These are phyloP conservation scores for Meloidogyne chitwoodi DNA, from an alignment of 1,140 invertebrate species.

Conservation along the genomic window DNA sequence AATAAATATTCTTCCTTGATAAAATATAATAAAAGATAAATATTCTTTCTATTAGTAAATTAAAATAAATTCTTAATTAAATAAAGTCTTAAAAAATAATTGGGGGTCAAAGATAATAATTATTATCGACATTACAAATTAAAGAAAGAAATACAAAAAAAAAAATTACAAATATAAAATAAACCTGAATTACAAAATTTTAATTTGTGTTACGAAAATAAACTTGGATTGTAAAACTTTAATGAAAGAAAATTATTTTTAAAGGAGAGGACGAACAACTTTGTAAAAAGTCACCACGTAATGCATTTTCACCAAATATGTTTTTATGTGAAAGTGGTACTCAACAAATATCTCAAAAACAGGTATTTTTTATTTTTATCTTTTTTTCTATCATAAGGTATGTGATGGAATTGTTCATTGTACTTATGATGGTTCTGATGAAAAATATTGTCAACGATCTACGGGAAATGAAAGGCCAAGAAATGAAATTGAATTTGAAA, in stretches of 20 bases:
- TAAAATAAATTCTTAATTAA: no score
- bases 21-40: no score
- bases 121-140: no score
- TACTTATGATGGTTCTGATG: constrained; percentile 71
- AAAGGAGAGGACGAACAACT: constrained; percentile 52
- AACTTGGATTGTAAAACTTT: not conserved
- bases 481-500: not conserved
- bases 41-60: no score
- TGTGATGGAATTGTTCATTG: constrained; percentile 75
- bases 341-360: constrained; percentile 67
- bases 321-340: constrained; percentile 32
- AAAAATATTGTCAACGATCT: constrained; percentile 61
- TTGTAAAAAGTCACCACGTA: constrained; percentile 37
- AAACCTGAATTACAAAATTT: not conserved
- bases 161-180: no score
- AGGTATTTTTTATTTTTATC: no score
- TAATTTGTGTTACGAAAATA: not conserved
- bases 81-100: no score
- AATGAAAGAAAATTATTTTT: not conserved
- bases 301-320: constrained; percentile 15
- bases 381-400: no score
- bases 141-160: no score
- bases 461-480: not conserved
- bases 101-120: no score
- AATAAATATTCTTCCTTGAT: no score